phyloP scores from a whole-genome alignment of 2,113 vertebrate genomes.

The Pterocles gutturalis region DNA sequence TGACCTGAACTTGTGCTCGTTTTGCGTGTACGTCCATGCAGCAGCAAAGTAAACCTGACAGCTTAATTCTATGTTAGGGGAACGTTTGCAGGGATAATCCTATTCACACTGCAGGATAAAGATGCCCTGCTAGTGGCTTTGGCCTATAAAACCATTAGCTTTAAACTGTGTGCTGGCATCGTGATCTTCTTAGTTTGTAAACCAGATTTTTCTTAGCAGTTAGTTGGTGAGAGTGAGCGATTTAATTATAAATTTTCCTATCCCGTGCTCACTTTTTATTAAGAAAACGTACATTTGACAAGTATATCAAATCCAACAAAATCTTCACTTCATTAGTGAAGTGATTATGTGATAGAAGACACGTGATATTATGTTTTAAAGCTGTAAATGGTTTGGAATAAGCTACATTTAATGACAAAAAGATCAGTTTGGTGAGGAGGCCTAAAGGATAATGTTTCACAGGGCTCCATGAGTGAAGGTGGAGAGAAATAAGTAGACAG shows the following conservation, averaged over 20 bases:
- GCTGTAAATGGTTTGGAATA: background rate
- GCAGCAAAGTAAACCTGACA: conserved; percentile 68
- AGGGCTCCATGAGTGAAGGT: background rate
- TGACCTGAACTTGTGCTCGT: conserved; percentile 50
- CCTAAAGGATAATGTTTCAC: background rate
- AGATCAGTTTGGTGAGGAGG: background rate
- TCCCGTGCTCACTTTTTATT: background rate
- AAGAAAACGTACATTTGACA: background rate
- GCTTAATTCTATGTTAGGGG: conserved; percentile 76
- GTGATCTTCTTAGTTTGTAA: conserved; percentile 75
- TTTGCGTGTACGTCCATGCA: conserved; percentile 14
- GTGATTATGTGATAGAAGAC: conserved; percentile 2
- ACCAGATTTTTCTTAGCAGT: conserved; percentile 66
- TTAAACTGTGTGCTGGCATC: conserved; percentile 69
- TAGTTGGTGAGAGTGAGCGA: conserved; percentile 39
- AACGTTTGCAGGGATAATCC: conserved; percentile 77
- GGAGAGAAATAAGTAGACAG: background rate
- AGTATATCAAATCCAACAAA: conserved; percentile 34
- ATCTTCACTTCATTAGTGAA: background rate
- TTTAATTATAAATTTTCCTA: conserved; percentile 43
- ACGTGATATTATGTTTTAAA: background rate
- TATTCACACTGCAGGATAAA: conserved; percentile 71
- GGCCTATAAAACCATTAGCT: conserved; percentile 77
- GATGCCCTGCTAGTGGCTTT: conserved; percentile 58
- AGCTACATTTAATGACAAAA: background rate